Base-by-base conservation (phyloP, 1,140 invertebrate genomes). In the Bombus waltoni region DNA sequence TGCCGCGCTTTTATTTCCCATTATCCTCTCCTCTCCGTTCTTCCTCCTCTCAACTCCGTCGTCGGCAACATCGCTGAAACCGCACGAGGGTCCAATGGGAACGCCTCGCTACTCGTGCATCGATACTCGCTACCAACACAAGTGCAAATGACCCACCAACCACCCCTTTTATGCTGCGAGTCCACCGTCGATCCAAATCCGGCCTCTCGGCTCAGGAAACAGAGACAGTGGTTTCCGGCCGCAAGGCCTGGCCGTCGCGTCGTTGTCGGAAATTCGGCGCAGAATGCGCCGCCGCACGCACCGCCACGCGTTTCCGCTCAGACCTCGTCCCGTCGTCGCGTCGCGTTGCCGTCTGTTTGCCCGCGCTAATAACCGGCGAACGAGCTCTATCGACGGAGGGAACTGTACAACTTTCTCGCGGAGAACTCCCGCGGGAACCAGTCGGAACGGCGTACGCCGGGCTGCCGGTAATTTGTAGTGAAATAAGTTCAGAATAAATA, bases 401-500 rank as follows among this genome's bases (percentile, higher is more conserved):
- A 28, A 32, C 8, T 59, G 42, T 42, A 47, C 57, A 85, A 85
- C n/a, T 80, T 80, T 53, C 75, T 40, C 40, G 15, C 53, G 38
- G 40, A 38, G 66, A 13, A 72, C 62, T 62, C 68, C 47, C n/a
- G 4, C 15, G 68, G 76, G 65, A 35, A 44, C 3, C 28, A 6
- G 8, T n/a, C 25, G 53, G 6, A 9, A 32, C 13, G 3, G 47
- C 5, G 18, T 53, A 53, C 18, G 18, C 47, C 47, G 6, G 18
- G 47, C 18, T 66, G 15, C 38, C 65, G 57, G 68, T 85, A 80
- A 85, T 73, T 80, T 77, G 22, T 25, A 22, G 76, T 28, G 57
- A 32, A 73, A 80, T 80, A 73, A 73, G 77, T 80, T 68, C 42
- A 11, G 25, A 42, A 77, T 72, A 85, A 80, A 85, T 73, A 85